Evolutionary conservation across 1,140 invertebrate genomes (phyloP).

Genomic region (Drosophila arizonae): DNA sequence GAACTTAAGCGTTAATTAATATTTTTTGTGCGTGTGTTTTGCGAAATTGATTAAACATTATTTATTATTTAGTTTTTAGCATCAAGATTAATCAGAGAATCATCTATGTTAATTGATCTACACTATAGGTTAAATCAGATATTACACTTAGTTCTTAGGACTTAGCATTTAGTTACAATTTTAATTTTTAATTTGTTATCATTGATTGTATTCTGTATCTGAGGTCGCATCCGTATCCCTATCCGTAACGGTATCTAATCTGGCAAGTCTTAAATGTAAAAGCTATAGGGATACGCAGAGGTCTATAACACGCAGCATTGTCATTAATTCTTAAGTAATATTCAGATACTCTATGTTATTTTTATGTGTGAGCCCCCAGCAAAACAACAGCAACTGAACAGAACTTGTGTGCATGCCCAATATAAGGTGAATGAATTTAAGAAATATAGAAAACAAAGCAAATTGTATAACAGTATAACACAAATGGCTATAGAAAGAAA

Average conservation of each 20-base stretch:
- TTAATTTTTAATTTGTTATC: conserved; percentile 52
- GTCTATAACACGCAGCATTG: conserved; percentile 71
- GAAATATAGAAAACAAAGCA: not conserved
- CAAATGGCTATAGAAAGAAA: conserved; percentile 30
- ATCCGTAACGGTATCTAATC: conserved; percentile 53
- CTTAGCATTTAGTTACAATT: conserved; percentile 39
- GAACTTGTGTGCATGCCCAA: conserved; percentile 23
- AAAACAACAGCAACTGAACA: conserved; percentile 18
- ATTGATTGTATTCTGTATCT: conserved; percentile 35
- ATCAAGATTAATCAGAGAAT: conserved; percentile 25
- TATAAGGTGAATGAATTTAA: conserved; percentile 5
- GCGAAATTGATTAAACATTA: conserved; percentile 52
- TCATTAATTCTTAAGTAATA: conserved; percentile 73
- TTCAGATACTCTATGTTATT: conserved; percentile 43
- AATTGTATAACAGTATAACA: conserved; percentile 45
- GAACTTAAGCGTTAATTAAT: conserved; percentile 69
- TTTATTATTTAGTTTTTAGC: conserved; percentile 79
- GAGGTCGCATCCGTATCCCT: too few species aligned
- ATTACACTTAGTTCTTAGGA: conserved; percentile 37
- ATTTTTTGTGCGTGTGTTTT: conserved; percentile 41
- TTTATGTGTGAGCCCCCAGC: conserved; percentile 45
- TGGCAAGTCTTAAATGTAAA: conserved; percentile 62
- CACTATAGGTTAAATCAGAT: conserved; percentile 28
- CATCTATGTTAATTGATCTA: conserved; percentile 26
- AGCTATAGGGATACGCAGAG: conserved; percentile 49